phyloP scores from a whole-genome alignment of 2,113 vertebrate species.

The Ceyx melanurus region DNA sequence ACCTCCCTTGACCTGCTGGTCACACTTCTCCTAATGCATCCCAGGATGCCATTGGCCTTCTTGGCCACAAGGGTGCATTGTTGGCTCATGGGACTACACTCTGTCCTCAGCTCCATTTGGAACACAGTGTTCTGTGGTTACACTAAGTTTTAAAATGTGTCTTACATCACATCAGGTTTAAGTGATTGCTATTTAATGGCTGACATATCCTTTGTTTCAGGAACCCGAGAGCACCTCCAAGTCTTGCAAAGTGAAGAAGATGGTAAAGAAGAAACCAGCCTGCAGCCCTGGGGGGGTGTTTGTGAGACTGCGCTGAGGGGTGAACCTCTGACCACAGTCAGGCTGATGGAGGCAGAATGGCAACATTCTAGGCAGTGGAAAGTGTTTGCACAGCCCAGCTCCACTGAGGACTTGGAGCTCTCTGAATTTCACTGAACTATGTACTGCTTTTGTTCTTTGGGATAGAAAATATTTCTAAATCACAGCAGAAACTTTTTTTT shows the following conservation, averaged over 20 bases:
- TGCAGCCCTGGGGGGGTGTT: slow-evolving; percentile 57
- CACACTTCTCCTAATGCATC: no score
- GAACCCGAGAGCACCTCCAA: slow-evolving; percentile 25
- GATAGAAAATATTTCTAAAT: neutral
- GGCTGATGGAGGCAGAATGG: neutral
- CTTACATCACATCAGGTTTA: neutral
- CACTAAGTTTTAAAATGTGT: neutral
- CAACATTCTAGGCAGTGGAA: neutral
- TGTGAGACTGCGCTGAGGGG: slow-evolving; percentile 55
- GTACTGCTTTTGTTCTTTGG: neutral
- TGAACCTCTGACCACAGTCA: fast-evolving
- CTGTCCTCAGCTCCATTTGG: neutral
- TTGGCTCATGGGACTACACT: neutral
- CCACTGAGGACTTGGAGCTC: neutral
- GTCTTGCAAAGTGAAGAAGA: slow-evolving; percentile 62
- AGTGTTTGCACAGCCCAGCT: neutral
- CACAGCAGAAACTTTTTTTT: neutral
- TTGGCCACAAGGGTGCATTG: no score
- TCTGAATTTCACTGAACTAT: neutral
- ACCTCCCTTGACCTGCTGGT: no score
- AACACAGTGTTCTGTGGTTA: neutral
- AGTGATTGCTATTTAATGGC: neutral
- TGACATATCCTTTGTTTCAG: slow-evolving; percentile 29
- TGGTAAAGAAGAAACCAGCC: slow-evolving; percentile 54
- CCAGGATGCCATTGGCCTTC: no score